Conservation (phyloP, 2,113 vertebrate species). For the Lampris incognitus region DNA sequence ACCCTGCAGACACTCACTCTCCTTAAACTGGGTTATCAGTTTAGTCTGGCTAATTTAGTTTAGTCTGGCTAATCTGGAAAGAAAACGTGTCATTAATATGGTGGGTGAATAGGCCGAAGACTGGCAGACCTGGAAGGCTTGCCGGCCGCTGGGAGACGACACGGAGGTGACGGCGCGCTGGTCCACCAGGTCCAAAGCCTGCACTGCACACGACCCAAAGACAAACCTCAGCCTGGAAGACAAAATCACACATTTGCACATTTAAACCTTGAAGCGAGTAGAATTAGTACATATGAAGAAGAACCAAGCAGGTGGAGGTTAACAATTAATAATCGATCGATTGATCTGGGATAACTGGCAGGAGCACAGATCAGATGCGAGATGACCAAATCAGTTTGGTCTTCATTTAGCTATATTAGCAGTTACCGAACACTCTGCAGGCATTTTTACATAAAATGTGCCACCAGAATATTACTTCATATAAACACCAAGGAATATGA, state of each 20-base stretch:
- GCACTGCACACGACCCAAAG: slow-evolving; percentile 88
- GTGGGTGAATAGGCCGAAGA: background rate
- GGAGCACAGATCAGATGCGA: too few species aligned
- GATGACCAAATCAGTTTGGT: too few species aligned
- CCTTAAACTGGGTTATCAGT: background rate
- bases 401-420: too few species aligned
- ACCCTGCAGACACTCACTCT: background rate
- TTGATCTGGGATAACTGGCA: too few species aligned
- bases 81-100: background rate
- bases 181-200: slow-evolving; percentile 93
- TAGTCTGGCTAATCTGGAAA: background rate
- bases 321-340: too few species aligned
- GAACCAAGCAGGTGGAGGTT: background rate
- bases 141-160: slow-evolving; percentile 89
- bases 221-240: slow-evolving; percentile 89
- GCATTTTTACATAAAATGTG: too few species aligned
- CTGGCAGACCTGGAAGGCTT: slow-evolving; percentile 85
- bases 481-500: too few species aligned
- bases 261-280: background rate
- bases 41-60: background rate
- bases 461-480: too few species aligned
- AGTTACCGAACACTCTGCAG: too few species aligned
- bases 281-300: background rate
- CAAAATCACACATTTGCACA: background rate
- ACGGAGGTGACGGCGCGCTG: slow-evolving; percentile 86